phyloP scores from a whole-genome alignment of 1,140 invertebrate species.

The Drosophila pandora region DNA sequence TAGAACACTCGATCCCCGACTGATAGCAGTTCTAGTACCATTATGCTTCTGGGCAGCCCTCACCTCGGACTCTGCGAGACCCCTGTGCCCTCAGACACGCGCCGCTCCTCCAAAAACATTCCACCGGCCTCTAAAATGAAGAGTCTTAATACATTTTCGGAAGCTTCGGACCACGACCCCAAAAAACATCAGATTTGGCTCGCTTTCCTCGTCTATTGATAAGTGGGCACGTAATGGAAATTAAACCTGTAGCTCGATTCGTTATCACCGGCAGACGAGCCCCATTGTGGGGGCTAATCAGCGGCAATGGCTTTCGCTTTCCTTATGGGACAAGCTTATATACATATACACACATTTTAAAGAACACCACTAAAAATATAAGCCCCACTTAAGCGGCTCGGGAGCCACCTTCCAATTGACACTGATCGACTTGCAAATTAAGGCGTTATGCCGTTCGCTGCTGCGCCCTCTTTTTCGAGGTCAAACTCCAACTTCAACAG shows the following conservation, averaged over 20 bases:
- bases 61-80: constrained; percentile 14
- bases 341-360: not conserved
- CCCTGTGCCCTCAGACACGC: constrained; percentile 22
- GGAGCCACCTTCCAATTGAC: constrained; percentile 54
- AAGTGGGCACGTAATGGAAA: constrained; percentile 39
- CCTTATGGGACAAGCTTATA: constrained; percentile 20
- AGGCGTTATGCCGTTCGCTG: constrained; percentile 11
- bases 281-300: constrained; percentile 38
- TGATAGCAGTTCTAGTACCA: constrained; percentile 8
- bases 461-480: constrained; percentile 12
- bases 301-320: constrained; percentile 67
- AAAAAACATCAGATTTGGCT: constrained; percentile 48
- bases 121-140: constrained; percentile 8
- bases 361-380: constrained; percentile 9
- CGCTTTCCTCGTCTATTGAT: constrained; percentile 43
- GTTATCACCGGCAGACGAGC: constrained; percentile 58
- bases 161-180: constrained; percentile 40
- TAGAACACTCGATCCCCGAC: constrained; percentile 12
- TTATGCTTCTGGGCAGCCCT: constrained; percentile 5
- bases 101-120: constrained; percentile 50
- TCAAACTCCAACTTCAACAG: constrained; percentile 72
- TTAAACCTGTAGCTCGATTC: constrained; percentile 24
- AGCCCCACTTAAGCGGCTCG: constrained; percentile 15
- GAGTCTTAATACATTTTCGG: constrained; percentile 9
- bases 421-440: constrained; percentile 71